A percentile compares a stretch with the other conserved stretches of the same genome.
Evolutionary conservation across 2,888 invertebrate species (phyloP).

Genomic region (Tridacna crocea): DNA sequence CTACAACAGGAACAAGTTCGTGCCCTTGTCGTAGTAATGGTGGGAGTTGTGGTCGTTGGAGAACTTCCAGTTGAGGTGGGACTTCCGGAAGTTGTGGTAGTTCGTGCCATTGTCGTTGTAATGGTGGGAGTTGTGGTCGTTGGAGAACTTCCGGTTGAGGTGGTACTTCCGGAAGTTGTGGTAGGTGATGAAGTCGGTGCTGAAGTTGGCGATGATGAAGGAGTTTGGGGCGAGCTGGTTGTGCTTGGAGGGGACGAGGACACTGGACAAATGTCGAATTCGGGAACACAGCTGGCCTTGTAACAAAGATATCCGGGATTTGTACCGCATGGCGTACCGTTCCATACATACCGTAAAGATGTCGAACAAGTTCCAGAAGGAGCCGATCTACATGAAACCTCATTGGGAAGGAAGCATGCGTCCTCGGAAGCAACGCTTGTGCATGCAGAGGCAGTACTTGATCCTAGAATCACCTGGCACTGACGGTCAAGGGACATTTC

Average conservation of each 20-base stretch:
- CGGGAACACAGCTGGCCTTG: constrained; percentile 16
- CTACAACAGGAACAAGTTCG: constrained; percentile 15
- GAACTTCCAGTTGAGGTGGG: background rate
- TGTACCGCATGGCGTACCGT: constrained; percentile 23
- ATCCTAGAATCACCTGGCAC: constrained; percentile 20
- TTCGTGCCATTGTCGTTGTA: background rate
- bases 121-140: background rate
- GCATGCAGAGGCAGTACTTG: constrained; percentile 5
- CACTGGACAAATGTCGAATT: constrained; percentile 28
- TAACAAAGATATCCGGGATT: background rate
- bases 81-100: background rate
- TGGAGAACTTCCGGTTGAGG: background rate
- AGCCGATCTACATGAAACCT: background rate
- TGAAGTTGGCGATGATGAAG: background rate
- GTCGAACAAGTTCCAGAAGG: constrained; percentile 3
- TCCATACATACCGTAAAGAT: constrained; percentile 18
- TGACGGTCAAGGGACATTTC: constrained; percentile 15
- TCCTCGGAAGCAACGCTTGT: background rate
- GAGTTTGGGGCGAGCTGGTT: background rate
- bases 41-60: background rate
- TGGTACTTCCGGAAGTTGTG: background rate
- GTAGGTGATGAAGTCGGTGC: background rate
- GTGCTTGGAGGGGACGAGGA: no score
- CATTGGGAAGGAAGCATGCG: background rate
- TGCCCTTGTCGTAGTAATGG: background rate